phyloP scores from a whole-genome alignment of 2,113 vertebrate genomes.

The Solenodon paradoxus region DNA sequence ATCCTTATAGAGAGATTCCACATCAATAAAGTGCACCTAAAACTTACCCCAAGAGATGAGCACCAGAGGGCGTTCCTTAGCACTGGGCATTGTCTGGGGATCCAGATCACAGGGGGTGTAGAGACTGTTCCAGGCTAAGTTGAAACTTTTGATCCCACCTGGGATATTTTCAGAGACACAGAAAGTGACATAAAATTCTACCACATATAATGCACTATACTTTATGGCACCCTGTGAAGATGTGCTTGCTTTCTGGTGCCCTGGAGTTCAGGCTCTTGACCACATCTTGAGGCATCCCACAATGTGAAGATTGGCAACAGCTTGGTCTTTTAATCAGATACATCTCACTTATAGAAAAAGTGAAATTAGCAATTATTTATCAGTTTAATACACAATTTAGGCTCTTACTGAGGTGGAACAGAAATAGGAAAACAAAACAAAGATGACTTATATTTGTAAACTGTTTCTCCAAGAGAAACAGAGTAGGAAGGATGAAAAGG shows the following conservation, averaged over 20 bases:
- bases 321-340: not conserved
- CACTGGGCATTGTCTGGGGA: not conserved
- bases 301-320: not conserved
- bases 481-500: not conserved
- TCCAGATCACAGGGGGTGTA: not conserved
- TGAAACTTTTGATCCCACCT: not conserved
- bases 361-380: not conserved
- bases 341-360: not conserved
- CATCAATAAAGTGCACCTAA: not conserved
- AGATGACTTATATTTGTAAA: not conserved
- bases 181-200: not conserved
- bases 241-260: not conserved
- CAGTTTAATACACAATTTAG: constrained; percentile 44
- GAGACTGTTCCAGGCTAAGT: not conserved
- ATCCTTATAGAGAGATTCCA: too few relatives aligned
- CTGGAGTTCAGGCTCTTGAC: not conserved
- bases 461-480: not conserved
- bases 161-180: not conserved
- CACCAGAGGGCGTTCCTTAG: not conserved
- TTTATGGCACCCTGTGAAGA: not conserved
- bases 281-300: not conserved
- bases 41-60: not conserved
- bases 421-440: not conserved
- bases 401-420: not conserved
- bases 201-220: not conserved